Conservation (phyloP, 2,888 invertebrate species). For the Catocala nupta region DNA sequence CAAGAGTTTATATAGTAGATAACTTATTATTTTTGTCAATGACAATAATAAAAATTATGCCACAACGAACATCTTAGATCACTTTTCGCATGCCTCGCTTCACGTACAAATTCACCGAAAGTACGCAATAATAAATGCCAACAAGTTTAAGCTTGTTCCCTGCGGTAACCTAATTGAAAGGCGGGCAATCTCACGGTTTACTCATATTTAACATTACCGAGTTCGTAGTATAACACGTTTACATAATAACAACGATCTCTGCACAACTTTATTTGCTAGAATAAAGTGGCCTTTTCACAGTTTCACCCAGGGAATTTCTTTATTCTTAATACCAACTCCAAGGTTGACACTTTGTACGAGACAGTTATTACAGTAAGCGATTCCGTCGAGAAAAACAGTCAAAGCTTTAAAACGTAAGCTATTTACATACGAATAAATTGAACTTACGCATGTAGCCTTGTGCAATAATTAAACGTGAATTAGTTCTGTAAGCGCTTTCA, state of each 20-base stretch:
- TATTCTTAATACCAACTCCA: conserved; percentile 48
- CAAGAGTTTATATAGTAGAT: too few species aligned
- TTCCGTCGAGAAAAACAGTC: conserved; percentile 22
- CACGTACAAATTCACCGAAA: too few species aligned
- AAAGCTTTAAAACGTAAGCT: conserved; percentile 28
- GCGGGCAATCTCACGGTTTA: conserved; percentile 4
- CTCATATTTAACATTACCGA: conserved; percentile 20
- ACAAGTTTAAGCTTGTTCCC: background rate
- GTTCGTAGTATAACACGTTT: conserved; percentile 41
- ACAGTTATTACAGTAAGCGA: conserved; percentile 34
- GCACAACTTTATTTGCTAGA: conserved; percentile 52
- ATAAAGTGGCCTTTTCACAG: conserved; percentile 43
- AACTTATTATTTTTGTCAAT: too few species aligned
- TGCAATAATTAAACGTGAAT: background rate
- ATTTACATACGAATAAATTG: conserved; percentile 37
- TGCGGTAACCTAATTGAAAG: conserved; percentile 7
- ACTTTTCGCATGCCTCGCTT: too few species aligned
- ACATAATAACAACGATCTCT: conserved; percentile 48
- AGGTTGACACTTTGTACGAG: conserved; percentile 30
- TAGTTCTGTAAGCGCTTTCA: too few species aligned
- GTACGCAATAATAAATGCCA: background rate
- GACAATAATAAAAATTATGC: too few species aligned
- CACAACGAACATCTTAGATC: too few species aligned
- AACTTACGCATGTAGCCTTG: conserved; percentile 15
- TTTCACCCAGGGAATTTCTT: conserved; percentile 48